phyloP scores from a whole-genome alignment of 2,888 invertebrate genomes.

The Eurytoma adleriae region DNA sequence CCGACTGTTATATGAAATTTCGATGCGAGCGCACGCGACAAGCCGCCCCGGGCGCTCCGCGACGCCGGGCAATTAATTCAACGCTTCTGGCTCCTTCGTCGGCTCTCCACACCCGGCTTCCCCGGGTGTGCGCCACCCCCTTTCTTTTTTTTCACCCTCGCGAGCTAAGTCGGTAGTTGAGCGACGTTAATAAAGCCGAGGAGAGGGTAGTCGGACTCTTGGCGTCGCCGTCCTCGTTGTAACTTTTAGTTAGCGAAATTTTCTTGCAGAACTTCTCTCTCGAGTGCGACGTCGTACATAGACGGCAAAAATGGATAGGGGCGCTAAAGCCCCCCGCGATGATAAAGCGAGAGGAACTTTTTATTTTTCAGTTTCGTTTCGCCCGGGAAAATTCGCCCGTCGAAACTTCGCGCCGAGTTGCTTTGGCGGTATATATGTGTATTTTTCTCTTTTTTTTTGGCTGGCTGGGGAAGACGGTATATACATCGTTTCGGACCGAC shows the following conservation, averaged over 20 bases:
- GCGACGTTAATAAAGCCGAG: slow-evolving; percentile 53
- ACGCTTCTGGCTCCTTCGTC: slow-evolving; percentile 21
- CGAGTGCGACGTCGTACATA: slow-evolving; percentile 9
- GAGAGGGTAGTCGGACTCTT: slow-evolving; percentile 9
- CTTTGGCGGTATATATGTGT: not conserved
- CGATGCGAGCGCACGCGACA: not conserved
- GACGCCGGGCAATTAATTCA: slow-evolving; percentile 36
- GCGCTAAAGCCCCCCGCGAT: slow-evolving; percentile 29
- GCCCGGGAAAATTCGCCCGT: not conserved
- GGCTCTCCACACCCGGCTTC: not conserved
- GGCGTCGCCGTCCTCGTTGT: slow-evolving; percentile 18
- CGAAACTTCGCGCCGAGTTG: not conserved
- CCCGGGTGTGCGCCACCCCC: not conserved
- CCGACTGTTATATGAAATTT: not conserved
- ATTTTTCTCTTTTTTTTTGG: slow-evolving; percentile 7
- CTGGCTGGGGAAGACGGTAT: not conserved
- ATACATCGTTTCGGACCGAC: too few relatives aligned
- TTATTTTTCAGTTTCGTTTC: slow-evolving; percentile 17
- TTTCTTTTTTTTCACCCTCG: slow-evolving; percentile 16
- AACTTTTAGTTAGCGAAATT: slow-evolving; percentile 51
- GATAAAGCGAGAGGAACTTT: slow-evolving; percentile 39
- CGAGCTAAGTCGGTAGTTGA: slow-evolving; percentile 38
- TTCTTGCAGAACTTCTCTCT: slow-evolving; percentile 44
- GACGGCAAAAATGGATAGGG: slow-evolving; percentile 44
- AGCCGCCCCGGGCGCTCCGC: not conserved